Conservation (phyloP, 2,113 vertebrate genomes). For the Crotalus tigris region DNA sequence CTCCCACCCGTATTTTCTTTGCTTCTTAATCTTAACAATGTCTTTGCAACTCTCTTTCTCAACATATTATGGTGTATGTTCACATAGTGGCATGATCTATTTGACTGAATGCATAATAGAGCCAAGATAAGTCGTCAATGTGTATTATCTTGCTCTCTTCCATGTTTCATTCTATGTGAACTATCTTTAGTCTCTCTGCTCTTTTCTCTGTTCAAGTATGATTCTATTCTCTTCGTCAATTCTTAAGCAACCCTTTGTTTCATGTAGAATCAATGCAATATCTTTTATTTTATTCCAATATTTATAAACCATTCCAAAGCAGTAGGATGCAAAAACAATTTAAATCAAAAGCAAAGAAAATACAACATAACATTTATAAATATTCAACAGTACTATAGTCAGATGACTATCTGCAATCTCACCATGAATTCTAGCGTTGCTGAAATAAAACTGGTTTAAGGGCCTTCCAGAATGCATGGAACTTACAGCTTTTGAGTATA, state of each 20-base stretch:
- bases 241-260: neutral
- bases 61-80: no score
- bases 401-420: neutral
- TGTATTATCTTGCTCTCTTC: neutral
- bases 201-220: neutral
- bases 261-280: neutral
- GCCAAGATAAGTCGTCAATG: no score
- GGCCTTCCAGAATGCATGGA: neutral
- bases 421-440: neutral
- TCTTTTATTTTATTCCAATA: neutral
- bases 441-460: neutral
- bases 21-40: neutral
- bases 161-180: neutral
- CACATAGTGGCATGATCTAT: no score
- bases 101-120: no score
- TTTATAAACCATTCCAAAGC: neutral
- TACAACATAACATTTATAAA: neutral
- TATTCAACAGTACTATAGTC: neutral
- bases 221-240: neutral
- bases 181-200: neutral
- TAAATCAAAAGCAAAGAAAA: neutral
- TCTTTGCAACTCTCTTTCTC: neutral
- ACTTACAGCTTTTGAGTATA: neutral
- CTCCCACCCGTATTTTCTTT: neutral
- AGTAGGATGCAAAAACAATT: neutral